These are phyloP conservation scores for Brachypterus glaber DNA, from an alignment of 2,888 invertebrate genomes.

Conservation along the genomic window DNA sequence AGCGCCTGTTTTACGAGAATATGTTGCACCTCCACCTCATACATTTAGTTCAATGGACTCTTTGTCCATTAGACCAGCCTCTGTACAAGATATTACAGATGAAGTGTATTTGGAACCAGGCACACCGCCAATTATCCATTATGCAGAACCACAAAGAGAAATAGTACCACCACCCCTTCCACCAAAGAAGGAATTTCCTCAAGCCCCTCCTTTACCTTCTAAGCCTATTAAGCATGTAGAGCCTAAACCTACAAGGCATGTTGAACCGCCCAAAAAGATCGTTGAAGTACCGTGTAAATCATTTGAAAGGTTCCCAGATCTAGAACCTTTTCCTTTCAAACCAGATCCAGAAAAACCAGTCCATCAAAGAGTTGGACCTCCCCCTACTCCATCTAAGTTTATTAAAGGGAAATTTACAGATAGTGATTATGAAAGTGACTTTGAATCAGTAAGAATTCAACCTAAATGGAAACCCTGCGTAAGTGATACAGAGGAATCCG, in stretches of 20 bases:
- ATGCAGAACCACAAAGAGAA: conserved; percentile 42
- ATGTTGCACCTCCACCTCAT: conserved; percentile 23
- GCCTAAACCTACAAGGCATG: conserved; percentile 28
- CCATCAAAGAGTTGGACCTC: conserved; percentile 40
- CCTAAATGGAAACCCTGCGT: conserved; percentile 53
- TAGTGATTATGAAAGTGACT: conserved; percentile 61
- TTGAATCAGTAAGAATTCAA: conserved; percentile 41
- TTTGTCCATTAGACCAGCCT: conserved; percentile 34
- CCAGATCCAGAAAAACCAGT: conserved; percentile 40
- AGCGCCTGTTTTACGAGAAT: conserved; percentile 25
- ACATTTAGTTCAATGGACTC: conserved; percentile 27
- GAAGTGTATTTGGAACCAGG: conserved; percentile 54
- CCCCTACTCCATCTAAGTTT: conserved; percentile 50
- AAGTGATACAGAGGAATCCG: conserved; percentile 54
- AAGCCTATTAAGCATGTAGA: conserved; percentile 29
- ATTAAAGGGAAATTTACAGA: conserved; percentile 49
- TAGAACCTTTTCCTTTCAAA: conserved; percentile 45
- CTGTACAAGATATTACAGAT: conserved; percentile 41
- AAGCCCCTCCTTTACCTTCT: conserved; percentile 39
- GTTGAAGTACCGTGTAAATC: conserved; percentile 29
- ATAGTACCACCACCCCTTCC: conserved; percentile 40
- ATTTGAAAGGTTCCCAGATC: conserved; percentile 40
- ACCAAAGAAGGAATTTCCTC: conserved; percentile 38
- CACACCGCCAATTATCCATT: conserved; percentile 58
- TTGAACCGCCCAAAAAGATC: conserved; percentile 29